Percentiles rank a stretch among this genome's conserved stretches.
These are phyloP conservation scores for Entomobrya multifasciata DNA, from an alignment of 2,888 invertebrate species.

Conservation along the genomic window DNA sequence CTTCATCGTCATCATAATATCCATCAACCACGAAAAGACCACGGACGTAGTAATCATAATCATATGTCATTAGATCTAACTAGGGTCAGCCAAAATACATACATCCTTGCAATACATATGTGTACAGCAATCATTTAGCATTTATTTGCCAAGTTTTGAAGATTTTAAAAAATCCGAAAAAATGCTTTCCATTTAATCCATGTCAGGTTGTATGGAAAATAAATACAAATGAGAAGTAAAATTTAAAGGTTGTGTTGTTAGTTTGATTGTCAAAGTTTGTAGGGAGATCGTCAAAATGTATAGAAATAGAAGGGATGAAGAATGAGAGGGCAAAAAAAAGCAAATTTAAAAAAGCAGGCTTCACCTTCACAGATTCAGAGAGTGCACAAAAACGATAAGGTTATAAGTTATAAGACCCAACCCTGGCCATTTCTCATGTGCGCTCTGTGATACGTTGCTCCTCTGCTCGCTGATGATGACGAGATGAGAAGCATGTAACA, in stretches of 20 bases:
- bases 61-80: slow-evolving; percentile 64
- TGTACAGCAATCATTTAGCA: too few species aligned
- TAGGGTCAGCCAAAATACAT: too few species aligned
- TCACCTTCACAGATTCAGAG: too few species aligned
- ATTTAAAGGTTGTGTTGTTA: not conserved
- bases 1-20: slow-evolving; percentile 50
- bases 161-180: not conserved
- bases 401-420: slow-evolving; percentile 57
- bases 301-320: slow-evolving; percentile 43
- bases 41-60: too few species aligned
- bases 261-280: slow-evolving; percentile 2
- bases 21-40: slow-evolving; percentile 48
- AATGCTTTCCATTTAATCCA: not conserved
- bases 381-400: slow-evolving; percentile 53
- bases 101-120: too few species aligned
- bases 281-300: slow-evolving; percentile 17
- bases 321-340: slow-evolving; percentile 60
- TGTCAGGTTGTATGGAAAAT: too few species aligned
- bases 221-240: too few species aligned
- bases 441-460: slow-evolving; percentile 17
- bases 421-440: slow-evolving; percentile 60
- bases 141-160: too few species aligned
- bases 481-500: too few species aligned
- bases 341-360: slow-evolving; percentile 47
- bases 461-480: too few species aligned